phyloP scores from a whole-genome alignment of 1,140 invertebrate species.

The Muscidifurax raptorellus region DNA sequence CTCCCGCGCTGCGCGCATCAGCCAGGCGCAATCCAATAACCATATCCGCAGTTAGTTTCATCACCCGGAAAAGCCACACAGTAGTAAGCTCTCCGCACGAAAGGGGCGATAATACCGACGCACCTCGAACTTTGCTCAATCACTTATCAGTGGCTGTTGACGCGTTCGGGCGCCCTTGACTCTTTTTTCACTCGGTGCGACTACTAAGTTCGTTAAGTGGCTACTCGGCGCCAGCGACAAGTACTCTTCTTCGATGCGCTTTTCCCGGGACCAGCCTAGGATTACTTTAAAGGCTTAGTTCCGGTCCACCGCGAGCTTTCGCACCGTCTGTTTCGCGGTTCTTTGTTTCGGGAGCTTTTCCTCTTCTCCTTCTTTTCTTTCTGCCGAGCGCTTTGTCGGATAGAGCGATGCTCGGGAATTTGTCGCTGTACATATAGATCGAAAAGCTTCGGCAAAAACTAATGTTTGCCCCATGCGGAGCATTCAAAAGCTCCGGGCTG shows the following conservation, averaged over 20 bases:
- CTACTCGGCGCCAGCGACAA: neutral
- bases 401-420: neutral
- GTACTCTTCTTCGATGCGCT: slow-evolving; percentile 16
- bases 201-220: slow-evolving; percentile 46
- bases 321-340: neutral
- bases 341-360: neutral
- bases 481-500: slow-evolving; percentile 15
- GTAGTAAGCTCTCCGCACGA: too few species aligned
- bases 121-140: slow-evolving; percentile 1
- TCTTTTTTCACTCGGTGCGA: neutral
- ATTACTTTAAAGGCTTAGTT: slow-evolving; percentile 28
- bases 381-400: too few species aligned
- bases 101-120: too few species aligned
- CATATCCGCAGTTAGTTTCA: too few species aligned
- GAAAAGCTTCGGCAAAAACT: slow-evolving; percentile 25
- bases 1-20: too few species aligned
- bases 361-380: neutral
- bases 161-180: neutral
- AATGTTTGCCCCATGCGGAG: slow-evolving; percentile 11
- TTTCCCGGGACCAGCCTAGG: neutral
- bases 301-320: slow-evolving; percentile 34
- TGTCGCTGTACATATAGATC: neutral
- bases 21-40: too few species aligned
- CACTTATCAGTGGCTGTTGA: neutral
- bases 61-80: too few species aligned